Conservation (phyloP, 1,140 invertebrate species). For the Drosophila subpulchrella region DNA sequence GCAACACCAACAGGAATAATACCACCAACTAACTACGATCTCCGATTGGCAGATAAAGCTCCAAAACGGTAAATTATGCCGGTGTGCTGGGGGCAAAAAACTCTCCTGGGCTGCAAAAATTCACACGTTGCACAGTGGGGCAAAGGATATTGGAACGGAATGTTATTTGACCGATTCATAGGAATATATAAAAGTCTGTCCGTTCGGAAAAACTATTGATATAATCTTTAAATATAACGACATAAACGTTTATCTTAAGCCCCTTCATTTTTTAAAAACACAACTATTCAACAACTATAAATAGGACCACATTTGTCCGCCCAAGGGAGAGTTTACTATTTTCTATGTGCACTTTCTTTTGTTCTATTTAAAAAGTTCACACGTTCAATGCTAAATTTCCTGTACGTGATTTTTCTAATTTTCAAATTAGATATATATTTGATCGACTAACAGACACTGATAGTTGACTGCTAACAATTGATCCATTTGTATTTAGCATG, state of each 20-base stretch:
- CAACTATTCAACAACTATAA: neutral
- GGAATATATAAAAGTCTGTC: too few relatives aligned
- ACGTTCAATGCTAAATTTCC: neutral
- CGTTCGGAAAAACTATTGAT: too few relatives aligned
- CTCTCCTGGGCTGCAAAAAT: constrained; percentile 24
- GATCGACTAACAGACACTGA: too few relatives aligned
- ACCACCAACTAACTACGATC: constrained; percentile 16
- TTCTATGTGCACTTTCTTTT: too few relatives aligned
- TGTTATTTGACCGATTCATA: too few relatives aligned
- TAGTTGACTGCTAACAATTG: too few relatives aligned
- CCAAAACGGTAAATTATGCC: constrained; percentile 79
- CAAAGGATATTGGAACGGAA: neutral
- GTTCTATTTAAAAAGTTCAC: neutral
- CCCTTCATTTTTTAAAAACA: too few relatives aligned
- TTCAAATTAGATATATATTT: neutral
- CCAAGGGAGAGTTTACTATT: neutral
- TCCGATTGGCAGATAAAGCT: constrained; percentile 39
- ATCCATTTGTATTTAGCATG: too few relatives aligned
- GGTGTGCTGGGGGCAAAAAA: constrained; percentile 49
- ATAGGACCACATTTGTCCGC: neutral
- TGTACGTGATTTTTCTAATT: neutral
- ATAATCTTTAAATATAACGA: too few relatives aligned
- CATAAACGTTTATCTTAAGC: too few relatives aligned
- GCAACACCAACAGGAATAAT: constrained; percentile 8
- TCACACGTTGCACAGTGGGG: constrained; percentile 44